phyloP scores from a whole-genome alignment of 2,113 vertebrate genomes.

The Dicerorhinus sumatrensis region DNA sequence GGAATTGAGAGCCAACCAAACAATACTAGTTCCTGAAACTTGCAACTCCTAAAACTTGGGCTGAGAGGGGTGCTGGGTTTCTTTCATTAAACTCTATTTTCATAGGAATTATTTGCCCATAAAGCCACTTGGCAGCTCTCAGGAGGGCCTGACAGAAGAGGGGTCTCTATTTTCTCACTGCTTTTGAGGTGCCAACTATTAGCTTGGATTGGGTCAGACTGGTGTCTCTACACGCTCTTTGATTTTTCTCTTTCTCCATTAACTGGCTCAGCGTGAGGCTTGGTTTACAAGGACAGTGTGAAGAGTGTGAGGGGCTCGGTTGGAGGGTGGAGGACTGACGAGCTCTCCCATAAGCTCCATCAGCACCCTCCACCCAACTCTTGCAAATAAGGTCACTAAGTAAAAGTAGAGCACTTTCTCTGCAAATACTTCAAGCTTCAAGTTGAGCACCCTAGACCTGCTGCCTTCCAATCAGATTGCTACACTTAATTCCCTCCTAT shows the following conservation, averaged over 20 bases:
- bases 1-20: not conserved
- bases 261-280: too few relatives aligned
- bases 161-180: not conserved
- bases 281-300: not conserved
- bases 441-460: not conserved
- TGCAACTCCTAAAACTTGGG: not conserved
- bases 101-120: not conserved
- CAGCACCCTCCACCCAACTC: too few relatives aligned
- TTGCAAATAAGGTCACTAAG: not conserved
- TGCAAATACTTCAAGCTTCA: not conserved
- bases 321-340: not conserved
- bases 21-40: not conserved
- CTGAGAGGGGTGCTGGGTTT: not conserved
- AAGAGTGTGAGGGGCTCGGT: not conserved
- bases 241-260: not conserved
- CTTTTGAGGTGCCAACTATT: not conserved
- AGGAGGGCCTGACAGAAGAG: not conserved
- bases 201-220: not conserved
- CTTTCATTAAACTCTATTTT: conserved; percentile 26
- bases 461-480: not conserved
- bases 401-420: not conserved
- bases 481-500: not conserved
- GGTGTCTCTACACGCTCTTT: too few relatives aligned
- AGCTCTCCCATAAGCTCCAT: not conserved
- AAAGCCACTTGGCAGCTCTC: not conserved